Evolutionary conservation across 2,888 invertebrate species (phyloP), one percentile per base, ranked within the genome.

Genomic region (Aporophyla lueneburgensis): DNA sequence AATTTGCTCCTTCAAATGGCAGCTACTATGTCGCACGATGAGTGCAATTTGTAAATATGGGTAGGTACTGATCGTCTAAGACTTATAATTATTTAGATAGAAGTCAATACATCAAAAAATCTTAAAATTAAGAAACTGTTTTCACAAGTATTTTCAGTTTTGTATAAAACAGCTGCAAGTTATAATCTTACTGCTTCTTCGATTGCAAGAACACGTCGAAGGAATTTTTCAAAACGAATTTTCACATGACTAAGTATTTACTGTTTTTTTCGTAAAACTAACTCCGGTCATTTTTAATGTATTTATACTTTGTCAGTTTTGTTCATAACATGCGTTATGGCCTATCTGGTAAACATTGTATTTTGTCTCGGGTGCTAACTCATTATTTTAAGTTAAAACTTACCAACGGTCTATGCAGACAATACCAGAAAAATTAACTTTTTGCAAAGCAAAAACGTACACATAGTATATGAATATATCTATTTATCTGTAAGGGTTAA

Each of bases 401-500:
- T 83, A 85, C 81, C 77, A 87, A 90, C 90, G 90, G 91, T 93
- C 92, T 93, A 93, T 90, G 89, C 91, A 87, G 95, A 95, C 95
- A 96, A 95, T 95, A 96, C 93, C 89, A 93, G 12, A 77, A 89
- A 33, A 89, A 89, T 59, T 33, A 92, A 92, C 88, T 89, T 92
- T 95, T 96, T 96, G 96, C 96, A 92, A 92, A 95, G 96, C 96
- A 96, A 96, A 96, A 91, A 87, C 84, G 80, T 89, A 89, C 88
- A 87, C 84, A 87, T 86, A 87, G 86, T 89, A 89, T 78, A 69
- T 69, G 66, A 69, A 84, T 79, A 84, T 89, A 91, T 87, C 87
- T 93, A 93, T 93, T 89, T 92, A 92, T 93, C 91, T 93, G 81
- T 94, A 91, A 88, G 85, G 88, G 87, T 89, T 89, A 87, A 87